These are phyloP conservation scores for Chroicocephalus ridibundus DNA, from an alignment of 2,113 vertebrate genomes.

Conservation along the genomic window DNA sequence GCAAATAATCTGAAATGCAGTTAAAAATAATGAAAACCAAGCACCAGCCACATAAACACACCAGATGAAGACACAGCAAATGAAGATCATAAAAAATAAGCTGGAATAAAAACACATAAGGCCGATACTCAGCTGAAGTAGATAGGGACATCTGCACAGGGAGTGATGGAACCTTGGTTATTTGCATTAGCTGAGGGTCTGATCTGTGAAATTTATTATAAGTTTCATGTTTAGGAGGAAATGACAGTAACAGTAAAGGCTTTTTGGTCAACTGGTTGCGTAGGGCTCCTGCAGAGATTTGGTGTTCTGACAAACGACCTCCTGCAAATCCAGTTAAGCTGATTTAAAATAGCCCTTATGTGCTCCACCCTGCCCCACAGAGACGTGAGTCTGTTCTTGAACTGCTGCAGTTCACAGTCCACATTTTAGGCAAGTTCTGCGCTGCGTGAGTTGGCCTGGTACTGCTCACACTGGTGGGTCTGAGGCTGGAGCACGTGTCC, in stretches of 20 bases:
- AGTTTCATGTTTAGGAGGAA: constrained; percentile 20
- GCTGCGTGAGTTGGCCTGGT: not conserved
- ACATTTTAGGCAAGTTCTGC: rapidly evolving
- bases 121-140: not conserved
- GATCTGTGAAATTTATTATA: not conserved
- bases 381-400: rapidly evolving
- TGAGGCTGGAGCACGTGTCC: not conserved
- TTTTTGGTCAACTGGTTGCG: not conserved
- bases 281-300: constrained; percentile 2
- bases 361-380: not conserved
- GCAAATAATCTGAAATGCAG: constrained; percentile 42
- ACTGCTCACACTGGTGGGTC: rapidly evolving
- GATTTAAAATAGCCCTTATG: not conserved
- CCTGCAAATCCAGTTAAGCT: not conserved
- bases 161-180: not conserved
- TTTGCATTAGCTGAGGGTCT: not conserved
- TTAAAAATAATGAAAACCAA: constrained; percentile 57
- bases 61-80: constrained; percentile 51
- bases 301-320: not conserved
- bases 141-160: not conserved
- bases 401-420: not conserved
- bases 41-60: constrained; percentile 7
- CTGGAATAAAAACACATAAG: constrained; percentile 40
- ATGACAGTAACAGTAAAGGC: constrained; percentile 5
- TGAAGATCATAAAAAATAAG: constrained; percentile 29